phyloP scores from a whole-genome alignment of 2,113 vertebrate species.

The Ptilorrhoa leucosticta region DNA sequence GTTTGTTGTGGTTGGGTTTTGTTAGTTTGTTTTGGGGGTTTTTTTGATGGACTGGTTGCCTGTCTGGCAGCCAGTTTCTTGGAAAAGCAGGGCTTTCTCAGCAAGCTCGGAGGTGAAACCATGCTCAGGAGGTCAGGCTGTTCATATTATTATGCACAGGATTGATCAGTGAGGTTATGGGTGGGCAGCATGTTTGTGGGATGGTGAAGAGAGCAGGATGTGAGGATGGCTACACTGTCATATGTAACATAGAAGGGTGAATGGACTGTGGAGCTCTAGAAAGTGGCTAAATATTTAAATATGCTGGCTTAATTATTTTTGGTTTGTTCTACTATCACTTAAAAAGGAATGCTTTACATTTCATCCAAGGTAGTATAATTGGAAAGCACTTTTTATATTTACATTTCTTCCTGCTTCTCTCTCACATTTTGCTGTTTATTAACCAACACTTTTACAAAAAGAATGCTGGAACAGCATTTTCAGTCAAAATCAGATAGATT shows the following conservation, averaged over 20 bases:
- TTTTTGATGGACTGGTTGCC: background rate
- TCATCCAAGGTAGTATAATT: background rate
- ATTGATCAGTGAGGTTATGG: background rate
- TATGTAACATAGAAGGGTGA: background rate
- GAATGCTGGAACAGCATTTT: background rate
- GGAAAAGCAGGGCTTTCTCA: background rate
- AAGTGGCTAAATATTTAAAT: background rate
- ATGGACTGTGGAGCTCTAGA: background rate
- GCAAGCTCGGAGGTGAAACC: background rate
- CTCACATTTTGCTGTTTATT: background rate
- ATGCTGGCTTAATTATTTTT: background rate
- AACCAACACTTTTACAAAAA: background rate
- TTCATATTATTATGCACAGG: background rate
- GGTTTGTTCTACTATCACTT: background rate
- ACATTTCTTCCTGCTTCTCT: background rate
- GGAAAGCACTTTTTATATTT: background rate
- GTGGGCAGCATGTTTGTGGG: background rate
- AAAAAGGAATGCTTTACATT: slow-evolving; percentile 37
- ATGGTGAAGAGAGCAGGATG: background rate
- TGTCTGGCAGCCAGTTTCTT: background rate
- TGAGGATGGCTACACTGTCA: background rate
- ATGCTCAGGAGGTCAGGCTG: background rate
- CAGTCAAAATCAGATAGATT: background rate
- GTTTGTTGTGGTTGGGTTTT: background rate
- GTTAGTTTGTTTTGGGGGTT: background rate